Conservation (phyloP, 2,888 invertebrate species). For the Rugalucina vietnamica region DNA sequence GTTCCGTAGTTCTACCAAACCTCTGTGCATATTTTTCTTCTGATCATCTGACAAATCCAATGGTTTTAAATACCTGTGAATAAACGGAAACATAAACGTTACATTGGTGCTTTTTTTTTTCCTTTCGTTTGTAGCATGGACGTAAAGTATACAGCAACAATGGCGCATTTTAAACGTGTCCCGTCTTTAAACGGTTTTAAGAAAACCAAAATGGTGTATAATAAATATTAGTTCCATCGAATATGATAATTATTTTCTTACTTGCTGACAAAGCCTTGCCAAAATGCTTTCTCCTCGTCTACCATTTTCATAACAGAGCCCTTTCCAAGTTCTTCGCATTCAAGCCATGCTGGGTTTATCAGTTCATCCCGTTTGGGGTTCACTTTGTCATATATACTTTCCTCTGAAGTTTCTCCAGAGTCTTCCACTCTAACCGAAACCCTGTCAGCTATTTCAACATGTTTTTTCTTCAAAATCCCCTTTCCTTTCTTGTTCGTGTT, state of each 20-base stretch:
- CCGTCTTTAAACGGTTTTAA: no score
- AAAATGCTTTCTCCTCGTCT: slow-evolving; percentile 93
- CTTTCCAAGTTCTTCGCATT: slow-evolving; percentile 68
- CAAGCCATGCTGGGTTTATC: slow-evolving; percentile 76
- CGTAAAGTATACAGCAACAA: no score
- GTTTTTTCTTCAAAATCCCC: slow-evolving; percentile 27
- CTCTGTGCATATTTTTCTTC: slow-evolving; percentile 67
- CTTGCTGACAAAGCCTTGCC: slow-evolving; percentile 93
- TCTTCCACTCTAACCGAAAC: slow-evolving; percentile 4
- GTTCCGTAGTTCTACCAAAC: slow-evolving; percentile 95
- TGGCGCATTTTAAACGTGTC: no score
- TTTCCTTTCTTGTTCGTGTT: slow-evolving; percentile 2
- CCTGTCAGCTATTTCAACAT: slow-evolving; percentile 34
- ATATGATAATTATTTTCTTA: slow-evolving; percentile 37
- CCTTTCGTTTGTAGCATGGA: no score
- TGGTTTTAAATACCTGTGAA: slow-evolving; percentile 92
- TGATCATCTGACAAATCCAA: slow-evolving; percentile 93
- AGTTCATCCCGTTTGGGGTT: slow-evolving; percentile 68
- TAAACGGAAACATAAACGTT: no score
- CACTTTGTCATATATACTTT: slow-evolving; percentile 49
- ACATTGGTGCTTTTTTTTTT: no score
- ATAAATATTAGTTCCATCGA: no score
- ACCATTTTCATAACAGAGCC: slow-evolving; percentile 68
- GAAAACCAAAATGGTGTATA: no score
- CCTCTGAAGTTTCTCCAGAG: slow-evolving; percentile 30